A percentile compares a stretch with the other conserved stretches of the same genome.
phyloP scores from a whole-genome alignment of 37 sponge, comb jelly and placozoan genomes.

The Spongilla lacustris region DNA sequence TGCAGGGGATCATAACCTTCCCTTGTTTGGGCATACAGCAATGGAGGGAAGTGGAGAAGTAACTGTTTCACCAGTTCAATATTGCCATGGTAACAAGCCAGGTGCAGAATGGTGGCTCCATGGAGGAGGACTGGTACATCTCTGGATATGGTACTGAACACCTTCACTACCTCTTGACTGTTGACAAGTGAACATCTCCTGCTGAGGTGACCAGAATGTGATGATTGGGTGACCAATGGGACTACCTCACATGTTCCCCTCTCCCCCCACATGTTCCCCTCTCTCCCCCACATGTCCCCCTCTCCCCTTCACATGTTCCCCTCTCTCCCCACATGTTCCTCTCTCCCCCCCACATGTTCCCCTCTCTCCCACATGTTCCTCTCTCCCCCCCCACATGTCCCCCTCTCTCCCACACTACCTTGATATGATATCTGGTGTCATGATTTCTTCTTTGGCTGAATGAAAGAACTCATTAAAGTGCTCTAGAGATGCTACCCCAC shows the following conservation, averaged over 20 bases:
- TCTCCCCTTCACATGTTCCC: too few species aligned
- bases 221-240: too few species aligned
- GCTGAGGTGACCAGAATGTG: too few species aligned
- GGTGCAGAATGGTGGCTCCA: conserved; percentile 52
- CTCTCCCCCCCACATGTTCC: too few species aligned
- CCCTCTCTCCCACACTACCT: too few species aligned
- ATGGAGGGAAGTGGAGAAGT: conserved; percentile 21
- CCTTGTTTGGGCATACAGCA: conserved; percentile 25
- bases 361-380: too few species aligned
- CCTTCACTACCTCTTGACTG: conserved; percentile 16
- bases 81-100: conserved; percentile 55
- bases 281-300: too few species aligned
- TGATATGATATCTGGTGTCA: too few species aligned
- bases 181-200: conserved; percentile 57
- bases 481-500: not conserved
- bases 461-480: not conserved
- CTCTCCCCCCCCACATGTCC: too few species aligned
- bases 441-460: not conserved
- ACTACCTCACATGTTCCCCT: too few species aligned
- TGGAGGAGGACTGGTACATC: conserved; percentile 54
- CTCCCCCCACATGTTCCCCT: too few species aligned
- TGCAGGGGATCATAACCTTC: conserved; percentile 79
- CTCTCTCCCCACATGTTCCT: too few species aligned
- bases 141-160: conserved; percentile 19
- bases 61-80: conserved; percentile 25